A percentile compares a stretch with the other conserved stretches of the same genome.
Conservation (phyloP, 2,797 vertebrate genomes). For the Telmatherina bonti region DNA sequence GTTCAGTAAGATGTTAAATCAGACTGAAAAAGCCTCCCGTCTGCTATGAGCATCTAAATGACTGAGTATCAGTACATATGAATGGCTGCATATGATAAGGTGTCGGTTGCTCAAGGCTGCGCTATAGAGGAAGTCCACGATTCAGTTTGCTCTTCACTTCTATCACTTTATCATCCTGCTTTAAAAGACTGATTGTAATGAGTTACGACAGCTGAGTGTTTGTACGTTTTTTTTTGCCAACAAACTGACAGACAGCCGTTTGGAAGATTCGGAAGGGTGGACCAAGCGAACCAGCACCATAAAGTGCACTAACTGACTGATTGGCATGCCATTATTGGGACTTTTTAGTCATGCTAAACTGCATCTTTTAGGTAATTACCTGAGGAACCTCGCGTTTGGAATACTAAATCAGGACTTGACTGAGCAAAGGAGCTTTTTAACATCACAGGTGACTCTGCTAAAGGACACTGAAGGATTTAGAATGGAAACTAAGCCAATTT, state of each 20-base stretch:
- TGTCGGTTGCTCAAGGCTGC: not conserved
- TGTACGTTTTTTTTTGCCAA: not conserved
- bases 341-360: not conserved
- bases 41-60: not conserved
- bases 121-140: too few species aligned
- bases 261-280: not conserved
- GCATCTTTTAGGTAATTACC: slow-evolving; percentile 1
- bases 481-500: slow-evolving; percentile 9
- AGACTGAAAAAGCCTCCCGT: not conserved
- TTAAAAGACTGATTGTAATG: not conserved
- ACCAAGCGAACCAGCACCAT: not conserved
- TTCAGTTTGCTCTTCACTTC: not conserved
- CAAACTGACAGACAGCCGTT: not conserved
- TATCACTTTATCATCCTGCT: not conserved
- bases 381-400: not conserved
- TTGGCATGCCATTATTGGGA: not conserved
- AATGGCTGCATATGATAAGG: not conserved
- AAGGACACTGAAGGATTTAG: slow-evolving; percentile 10
- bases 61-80: not conserved
- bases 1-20: slow-evolving; percentile 26
- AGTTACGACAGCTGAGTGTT: not conserved
- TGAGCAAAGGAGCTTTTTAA: slow-evolving; percentile 26
- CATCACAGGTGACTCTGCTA: slow-evolving; percentile 19
- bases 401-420: slow-evolving; percentile 41
- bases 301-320: not conserved